Conservation (phyloP, 2,113 vertebrate genomes). For the Elaphurus davidianus region DNA sequence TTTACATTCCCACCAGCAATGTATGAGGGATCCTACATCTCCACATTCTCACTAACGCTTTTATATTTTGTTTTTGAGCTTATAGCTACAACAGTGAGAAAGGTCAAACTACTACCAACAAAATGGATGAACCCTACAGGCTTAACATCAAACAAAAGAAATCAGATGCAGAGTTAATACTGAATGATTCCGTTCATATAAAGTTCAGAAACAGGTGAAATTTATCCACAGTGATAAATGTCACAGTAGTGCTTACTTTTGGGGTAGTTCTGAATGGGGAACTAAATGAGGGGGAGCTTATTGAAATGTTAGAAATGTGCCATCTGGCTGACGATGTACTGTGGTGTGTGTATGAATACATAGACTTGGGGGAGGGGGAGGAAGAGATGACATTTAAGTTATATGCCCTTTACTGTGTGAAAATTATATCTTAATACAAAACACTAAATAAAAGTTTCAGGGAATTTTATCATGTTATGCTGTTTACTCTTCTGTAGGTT, state of each 20-base stretch:
- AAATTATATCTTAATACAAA: background rate
- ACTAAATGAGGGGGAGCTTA: background rate
- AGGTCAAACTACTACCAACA: background rate
- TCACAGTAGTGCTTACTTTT: background rate
- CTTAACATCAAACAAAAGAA: background rate
- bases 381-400: background rate
- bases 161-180: background rate
- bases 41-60: background rate
- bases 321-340: background rate
- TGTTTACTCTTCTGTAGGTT: background rate
- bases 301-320: background rate
- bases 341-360: background rate
- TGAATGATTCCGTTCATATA: background rate
- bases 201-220: background rate
- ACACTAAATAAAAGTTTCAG: background rate
- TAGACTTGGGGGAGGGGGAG: background rate
- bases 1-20: background rate
- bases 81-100: background rate
- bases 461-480: background rate
- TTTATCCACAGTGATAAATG: background rate
- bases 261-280: background rate
- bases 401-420: background rate
- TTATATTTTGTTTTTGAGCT: background rate
- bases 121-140: background rate
- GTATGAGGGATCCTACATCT: background rate